These are phyloP conservation scores for Rhizomys pruinosus DNA, from an alignment of 2,113 vertebrate species.

Conservation along the genomic window DNA sequence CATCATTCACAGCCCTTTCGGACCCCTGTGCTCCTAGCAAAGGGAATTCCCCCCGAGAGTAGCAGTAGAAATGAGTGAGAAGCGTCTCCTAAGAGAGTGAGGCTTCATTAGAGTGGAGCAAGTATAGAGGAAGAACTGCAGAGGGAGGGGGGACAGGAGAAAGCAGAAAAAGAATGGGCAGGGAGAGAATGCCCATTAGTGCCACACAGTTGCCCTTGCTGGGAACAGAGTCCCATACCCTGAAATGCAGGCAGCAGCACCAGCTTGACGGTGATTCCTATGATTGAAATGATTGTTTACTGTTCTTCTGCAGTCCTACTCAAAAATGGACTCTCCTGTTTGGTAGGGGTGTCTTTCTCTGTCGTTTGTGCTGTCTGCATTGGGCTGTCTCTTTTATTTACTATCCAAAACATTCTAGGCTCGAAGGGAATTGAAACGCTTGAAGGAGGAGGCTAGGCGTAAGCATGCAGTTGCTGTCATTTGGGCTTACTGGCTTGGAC, in stretches of 20 bases:
- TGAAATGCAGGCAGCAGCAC: accelerated
- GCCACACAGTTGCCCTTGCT: not conserved
- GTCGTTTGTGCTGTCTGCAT: slow-evolving; percentile 83
- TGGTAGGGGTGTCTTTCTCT: slow-evolving; percentile 76
- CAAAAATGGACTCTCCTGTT: slow-evolving; percentile 69
- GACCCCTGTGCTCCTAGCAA: accelerated
- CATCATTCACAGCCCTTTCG: not conserved
- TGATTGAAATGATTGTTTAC: slow-evolving; percentile 35
- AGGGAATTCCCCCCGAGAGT: not conserved
- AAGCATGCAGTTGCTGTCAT: slow-evolving; percentile 99
- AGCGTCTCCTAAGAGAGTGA: not conserved
- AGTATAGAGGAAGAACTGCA: not conserved
- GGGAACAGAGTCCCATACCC: not conserved
- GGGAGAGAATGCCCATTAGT: accelerated
- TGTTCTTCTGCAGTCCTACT: slow-evolving; percentile 53
- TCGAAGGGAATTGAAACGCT: slow-evolving; percentile 97
- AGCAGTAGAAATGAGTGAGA: no score
- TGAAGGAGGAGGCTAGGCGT: slow-evolving; percentile 99
- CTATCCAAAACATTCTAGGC: slow-evolving; percentile 93
- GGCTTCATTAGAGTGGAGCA: not conserved
- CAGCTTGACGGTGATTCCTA: accelerated
- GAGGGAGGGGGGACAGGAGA: not conserved
- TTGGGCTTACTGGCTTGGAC: slow-evolving; percentile 99
- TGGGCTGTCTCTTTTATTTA: slow-evolving; percentile 87
- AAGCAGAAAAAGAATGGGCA: not conserved